Percentiles rank a stretch among this genome's conserved stretches.
Evolutionary conservation across 2,113 vertebrate species (phyloP).

Genomic region (Neolamprologus falcicula): DNA sequence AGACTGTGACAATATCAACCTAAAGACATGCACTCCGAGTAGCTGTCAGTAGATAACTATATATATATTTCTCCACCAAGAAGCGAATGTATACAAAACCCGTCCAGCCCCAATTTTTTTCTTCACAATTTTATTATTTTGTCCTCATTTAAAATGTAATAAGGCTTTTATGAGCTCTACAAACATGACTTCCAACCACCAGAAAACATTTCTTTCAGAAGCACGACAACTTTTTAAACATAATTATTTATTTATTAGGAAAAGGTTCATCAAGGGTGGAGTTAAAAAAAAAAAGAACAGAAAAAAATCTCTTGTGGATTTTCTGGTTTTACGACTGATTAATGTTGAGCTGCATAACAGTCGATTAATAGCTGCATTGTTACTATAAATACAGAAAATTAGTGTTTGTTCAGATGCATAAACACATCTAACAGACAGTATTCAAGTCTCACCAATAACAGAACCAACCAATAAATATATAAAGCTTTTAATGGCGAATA

Average conservation of each 20-base stretch:
- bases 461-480: no score
- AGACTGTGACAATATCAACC: neutral
- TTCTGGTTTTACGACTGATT: neutral
- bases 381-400: neutral
- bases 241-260: neutral
- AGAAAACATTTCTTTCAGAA: neutral
- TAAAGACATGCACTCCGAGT: conserved; percentile 14
- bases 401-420: neutral
- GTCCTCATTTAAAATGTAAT: neutral
- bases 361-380: neutral
- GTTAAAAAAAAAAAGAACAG: neutral
- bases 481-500: no score
- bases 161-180: neutral
- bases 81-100: neutral
- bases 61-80: neutral
- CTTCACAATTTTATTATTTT: neutral
- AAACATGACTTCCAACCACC: neutral
- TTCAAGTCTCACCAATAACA: neutral
- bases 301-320: neutral
- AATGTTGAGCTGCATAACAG: neutral
- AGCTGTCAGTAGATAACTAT: conserved; percentile 7
- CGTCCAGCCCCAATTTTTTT: neutral
- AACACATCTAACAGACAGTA: neutral
- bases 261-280: neutral
- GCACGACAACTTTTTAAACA: fast-evolving